phyloP scores from a whole-genome alignment of 2,888 invertebrate species.

The Chouioia cunea region DNA sequence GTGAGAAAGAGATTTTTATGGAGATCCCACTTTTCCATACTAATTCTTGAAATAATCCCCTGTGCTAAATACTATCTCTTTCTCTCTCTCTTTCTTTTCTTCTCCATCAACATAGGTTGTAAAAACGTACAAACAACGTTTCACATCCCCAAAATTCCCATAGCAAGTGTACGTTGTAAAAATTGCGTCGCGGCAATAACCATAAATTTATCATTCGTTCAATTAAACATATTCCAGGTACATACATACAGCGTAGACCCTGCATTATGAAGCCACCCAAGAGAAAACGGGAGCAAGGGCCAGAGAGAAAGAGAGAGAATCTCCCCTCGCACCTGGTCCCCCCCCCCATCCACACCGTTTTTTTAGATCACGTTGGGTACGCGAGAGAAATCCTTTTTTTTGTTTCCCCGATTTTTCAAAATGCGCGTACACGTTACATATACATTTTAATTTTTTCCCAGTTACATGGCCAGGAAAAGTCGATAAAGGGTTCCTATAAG shows the following conservation, averaged over 20 bases:
- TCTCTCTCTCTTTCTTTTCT: too few relatives aligned
- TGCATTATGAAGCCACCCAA: conserved; percentile 1
- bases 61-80: too few relatives aligned
- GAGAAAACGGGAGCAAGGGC: conserved; percentile 7
- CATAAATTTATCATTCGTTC: conserved; percentile 36
- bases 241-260: not conserved
- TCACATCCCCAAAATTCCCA: too few relatives aligned
- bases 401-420: conserved; percentile 35
- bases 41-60: too few relatives aligned
- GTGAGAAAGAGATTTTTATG: too few relatives aligned
- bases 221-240: conserved; percentile 20
- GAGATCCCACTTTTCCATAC: too few relatives aligned
- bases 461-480: not conserved
- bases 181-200: too few relatives aligned
- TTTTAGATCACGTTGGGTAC: conserved; percentile 20
- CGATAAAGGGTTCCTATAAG: not conserved
- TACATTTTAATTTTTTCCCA: conserved; percentile 29
- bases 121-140: too few relatives aligned
- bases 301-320: conserved; percentile 11
- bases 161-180: too few relatives aligned
- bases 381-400: conserved; percentile 37
- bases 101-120: too few relatives aligned
- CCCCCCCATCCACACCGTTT: conserved; percentile 16
- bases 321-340: conserved; percentile 14
- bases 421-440: not conserved